These are phyloP conservation scores for Neocrepidodera transversa DNA, from an alignment of 2,888 invertebrate genomes.

Conservation along the genomic window DNA sequence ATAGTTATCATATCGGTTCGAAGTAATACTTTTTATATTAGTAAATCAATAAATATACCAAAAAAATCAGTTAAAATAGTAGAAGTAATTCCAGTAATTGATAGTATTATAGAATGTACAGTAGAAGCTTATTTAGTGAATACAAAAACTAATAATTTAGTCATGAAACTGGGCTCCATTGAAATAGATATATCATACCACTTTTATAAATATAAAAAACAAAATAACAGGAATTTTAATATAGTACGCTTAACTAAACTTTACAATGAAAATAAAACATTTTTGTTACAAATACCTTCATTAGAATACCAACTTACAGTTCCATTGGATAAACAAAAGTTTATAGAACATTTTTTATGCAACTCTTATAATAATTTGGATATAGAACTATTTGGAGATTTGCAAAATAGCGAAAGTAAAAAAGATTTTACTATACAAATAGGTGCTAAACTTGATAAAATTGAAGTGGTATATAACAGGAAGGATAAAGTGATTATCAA, in stretches of 20 bases:
- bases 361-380: conserved; percentile 53
- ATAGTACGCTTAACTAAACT: conserved; percentile 40
- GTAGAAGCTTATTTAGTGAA: conserved; percentile 46
- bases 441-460: conserved; percentile 37
- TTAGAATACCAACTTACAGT: conserved; percentile 46
- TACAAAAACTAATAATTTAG: conserved; percentile 39
- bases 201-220: conserved; percentile 44
- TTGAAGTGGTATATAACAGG: conserved; percentile 45
- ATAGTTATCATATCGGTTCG: conserved; percentile 45
- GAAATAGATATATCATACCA: conserved; percentile 53
- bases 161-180: conserved; percentile 46
- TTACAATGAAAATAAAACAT: conserved; percentile 36
- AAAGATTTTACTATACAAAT: conserved; percentile 42
- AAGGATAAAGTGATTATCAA: conserved; percentile 42
- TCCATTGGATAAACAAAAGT: conserved; percentile 40
- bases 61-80: conserved; percentile 39
- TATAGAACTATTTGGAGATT: conserved; percentile 46
- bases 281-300: conserved; percentile 26
- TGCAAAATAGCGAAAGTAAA: conserved; percentile 41
- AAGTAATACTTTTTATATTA: conserved; percentile 23
- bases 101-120: conserved; percentile 40
- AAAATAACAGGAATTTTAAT: conserved; percentile 20
- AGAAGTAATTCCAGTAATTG: conserved; percentile 48
- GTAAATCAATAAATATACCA: conserved; percentile 34
- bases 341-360: conserved; percentile 48